A percentile compares a stretch with the other conserved stretches of the same genome.
phyloP scores from a whole-genome alignment of 2,888 invertebrate species.

The Phortica magna region DNA sequence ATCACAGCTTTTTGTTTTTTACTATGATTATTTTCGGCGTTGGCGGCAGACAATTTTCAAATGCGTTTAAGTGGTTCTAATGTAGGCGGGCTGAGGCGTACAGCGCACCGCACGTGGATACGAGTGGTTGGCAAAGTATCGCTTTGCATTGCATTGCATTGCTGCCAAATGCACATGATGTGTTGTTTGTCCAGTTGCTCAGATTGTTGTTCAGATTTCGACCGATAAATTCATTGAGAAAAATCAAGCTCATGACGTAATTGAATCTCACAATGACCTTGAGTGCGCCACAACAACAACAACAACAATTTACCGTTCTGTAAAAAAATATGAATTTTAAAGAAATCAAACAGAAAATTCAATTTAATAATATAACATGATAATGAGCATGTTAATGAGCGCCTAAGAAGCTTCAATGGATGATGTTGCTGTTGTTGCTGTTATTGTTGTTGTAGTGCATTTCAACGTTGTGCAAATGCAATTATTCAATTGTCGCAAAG shows the following conservation, averaged over 20 bases:
- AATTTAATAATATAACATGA: not conserved
- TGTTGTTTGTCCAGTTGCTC: conserved; percentile 4
- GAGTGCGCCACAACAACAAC: not conserved
- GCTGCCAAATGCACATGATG: not conserved
- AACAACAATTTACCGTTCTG: not conserved
- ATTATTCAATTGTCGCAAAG: conserved; percentile 73
- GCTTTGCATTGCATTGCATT: not conserved
- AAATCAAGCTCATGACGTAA: conserved; percentile 27
- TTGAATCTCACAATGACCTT: conserved; percentile 27
- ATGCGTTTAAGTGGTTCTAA: conserved; percentile 70
- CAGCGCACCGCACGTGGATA: conserved; percentile 63
- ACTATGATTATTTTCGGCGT: conserved; percentile 12
- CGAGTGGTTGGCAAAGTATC: conserved; percentile 25
- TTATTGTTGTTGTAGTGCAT: not conserved
- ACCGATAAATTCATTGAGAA: conserved; percentile 33
- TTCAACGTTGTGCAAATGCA: conserved; percentile 61
- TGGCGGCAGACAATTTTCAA: conserved; percentile 63
- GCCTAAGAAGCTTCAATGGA: conserved; percentile 1
- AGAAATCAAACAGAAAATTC: not conserved
- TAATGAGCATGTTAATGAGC: not conserved
- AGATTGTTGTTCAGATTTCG: conserved; percentile 30
- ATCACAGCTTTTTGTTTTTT: conserved; percentile 4
- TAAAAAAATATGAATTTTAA: not conserved
- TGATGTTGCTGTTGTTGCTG: not conserved
- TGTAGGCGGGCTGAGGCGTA: conserved; percentile 66